A percentile compares a stretch with the other conserved stretches of the same genome.
Conservation (phyloP, 1,140 invertebrate species). For the Zaprionus davidi region DNA sequence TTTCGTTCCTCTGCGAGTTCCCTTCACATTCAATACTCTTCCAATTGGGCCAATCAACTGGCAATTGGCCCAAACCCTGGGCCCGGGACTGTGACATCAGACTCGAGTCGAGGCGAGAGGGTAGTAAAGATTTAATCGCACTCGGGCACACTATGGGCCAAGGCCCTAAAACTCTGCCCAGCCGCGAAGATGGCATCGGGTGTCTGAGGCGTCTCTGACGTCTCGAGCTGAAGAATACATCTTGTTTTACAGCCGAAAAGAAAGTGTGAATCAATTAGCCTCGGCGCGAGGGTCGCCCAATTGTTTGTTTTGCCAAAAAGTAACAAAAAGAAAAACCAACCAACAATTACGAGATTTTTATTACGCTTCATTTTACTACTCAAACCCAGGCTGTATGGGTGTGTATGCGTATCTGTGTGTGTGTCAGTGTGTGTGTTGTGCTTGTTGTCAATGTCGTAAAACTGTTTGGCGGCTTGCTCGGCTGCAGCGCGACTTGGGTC, state of each 20-base stretch:
- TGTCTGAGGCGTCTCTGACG: background rate
- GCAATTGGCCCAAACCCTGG: conserved; percentile 9
- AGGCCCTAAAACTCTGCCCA: conserved; percentile 29
- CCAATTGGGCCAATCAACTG: conserved; percentile 61
- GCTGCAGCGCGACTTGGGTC: conserved; percentile 16
- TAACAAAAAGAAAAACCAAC: conserved; percentile 12
- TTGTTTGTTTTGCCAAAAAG: conserved; percentile 76
- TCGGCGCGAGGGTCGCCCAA: conserved; percentile 50
- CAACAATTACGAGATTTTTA: conserved; percentile 75
- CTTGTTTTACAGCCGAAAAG: conserved; percentile 79
- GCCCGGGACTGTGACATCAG: conserved; percentile 35
- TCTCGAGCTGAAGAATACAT: conserved; percentile 51
- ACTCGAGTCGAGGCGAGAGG: conserved; percentile 37
- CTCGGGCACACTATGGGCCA: conserved; percentile 37
- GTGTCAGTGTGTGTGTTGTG: conserved; percentile 44
- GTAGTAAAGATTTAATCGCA: conserved; percentile 75
- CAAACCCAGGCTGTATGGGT: conserved; percentile 19
- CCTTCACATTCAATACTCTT: conserved; percentile 1
- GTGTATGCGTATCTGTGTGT: conserved; percentile 29
- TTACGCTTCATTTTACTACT: conserved; percentile 69
- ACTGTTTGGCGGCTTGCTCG: conserved; percentile 49
- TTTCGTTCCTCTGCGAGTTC: background rate
- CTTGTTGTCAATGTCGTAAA: conserved; percentile 73
- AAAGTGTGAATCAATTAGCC: conserved; percentile 82
- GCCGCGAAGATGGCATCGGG: conserved; percentile 21